Evolutionary conservation across 1,140 invertebrate genomes (phyloP).

Genomic region (Drosophila lacertosa): DNA sequence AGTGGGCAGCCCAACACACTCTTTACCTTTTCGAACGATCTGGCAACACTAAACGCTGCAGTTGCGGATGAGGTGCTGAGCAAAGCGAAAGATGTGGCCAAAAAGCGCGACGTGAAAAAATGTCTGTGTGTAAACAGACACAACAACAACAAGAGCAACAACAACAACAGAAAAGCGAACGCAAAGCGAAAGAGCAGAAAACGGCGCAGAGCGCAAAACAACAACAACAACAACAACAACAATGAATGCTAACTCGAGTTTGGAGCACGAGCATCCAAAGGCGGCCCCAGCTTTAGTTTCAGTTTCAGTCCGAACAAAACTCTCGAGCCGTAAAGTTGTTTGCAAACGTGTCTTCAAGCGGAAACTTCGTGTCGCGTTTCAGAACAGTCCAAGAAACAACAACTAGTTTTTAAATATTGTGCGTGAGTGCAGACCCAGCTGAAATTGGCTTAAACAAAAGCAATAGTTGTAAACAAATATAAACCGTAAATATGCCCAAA

Average conservation of each 20-base stretch:
- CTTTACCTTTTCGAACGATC: conserved; percentile 23
- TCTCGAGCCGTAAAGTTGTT: conserved; percentile 60
- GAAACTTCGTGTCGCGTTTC: conserved; percentile 47
- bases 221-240: conserved; percentile 31
- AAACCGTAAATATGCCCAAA: conserved; percentile 22
- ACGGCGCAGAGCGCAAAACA: conserved; percentile 15
- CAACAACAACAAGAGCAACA: conserved; percentile 47
- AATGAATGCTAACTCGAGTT: conserved; percentile 43
- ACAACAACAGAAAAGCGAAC: conserved; percentile 17
- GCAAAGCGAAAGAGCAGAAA: conserved; percentile 18
- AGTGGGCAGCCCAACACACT: neutral
- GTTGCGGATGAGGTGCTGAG: conserved; percentile 44
- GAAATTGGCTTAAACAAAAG: too few relatives aligned
- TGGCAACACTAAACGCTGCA: conserved; percentile 40
- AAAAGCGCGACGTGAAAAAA: conserved; percentile 55
- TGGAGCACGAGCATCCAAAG: conserved; percentile 37
- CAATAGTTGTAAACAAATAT: conserved; percentile 3
- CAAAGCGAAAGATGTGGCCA: conserved; percentile 71
- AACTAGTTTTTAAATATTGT: conserved; percentile 27
- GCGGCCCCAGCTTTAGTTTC: conserved; percentile 29
- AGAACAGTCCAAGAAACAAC: conserved; percentile 11
- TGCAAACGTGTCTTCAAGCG: conserved; percentile 66
- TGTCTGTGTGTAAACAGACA: conserved; percentile 46
- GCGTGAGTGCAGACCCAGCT: conserved; percentile 60
- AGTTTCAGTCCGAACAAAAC: conserved; percentile 64